Evolutionary conservation across 2,113 vertebrate genomes (phyloP).

Genomic region (Mesocricetus auratus): DNA sequence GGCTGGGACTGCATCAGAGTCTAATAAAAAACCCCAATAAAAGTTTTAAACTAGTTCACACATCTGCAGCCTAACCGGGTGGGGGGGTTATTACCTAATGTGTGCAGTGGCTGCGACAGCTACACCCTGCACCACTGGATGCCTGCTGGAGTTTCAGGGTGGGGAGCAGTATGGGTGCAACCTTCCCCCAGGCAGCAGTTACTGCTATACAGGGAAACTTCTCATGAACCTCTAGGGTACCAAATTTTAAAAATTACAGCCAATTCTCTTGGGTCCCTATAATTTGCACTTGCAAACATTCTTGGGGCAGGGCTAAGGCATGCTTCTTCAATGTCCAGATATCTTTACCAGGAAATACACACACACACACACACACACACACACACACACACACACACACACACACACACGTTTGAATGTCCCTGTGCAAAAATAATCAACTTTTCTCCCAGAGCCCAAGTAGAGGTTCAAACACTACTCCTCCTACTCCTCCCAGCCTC

Average conservation of each 20-base stretch:
- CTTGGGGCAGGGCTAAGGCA: conserved; percentile 67
- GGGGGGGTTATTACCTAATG: conserved; percentile 86
- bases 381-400: too few relatives aligned
- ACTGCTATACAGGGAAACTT: conserved; percentile 76
- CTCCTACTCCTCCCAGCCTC: conserved; percentile 4
- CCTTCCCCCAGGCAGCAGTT: conserved; percentile 67
- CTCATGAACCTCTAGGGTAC: conserved; percentile 65
- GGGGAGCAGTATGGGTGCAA: background rate
- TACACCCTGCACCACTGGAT: conserved; percentile 61
- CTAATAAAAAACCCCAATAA: conserved; percentile 89
- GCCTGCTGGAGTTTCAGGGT: conserved; percentile 18
- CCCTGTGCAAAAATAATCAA: conserved; percentile 80
- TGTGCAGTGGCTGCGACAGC: conserved; percentile 58
- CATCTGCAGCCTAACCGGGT: conserved; percentile 86
- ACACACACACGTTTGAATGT: conserved; percentile 70
- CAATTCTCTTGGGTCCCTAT: conserved; percentile 76
- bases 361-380: too few relatives aligned
- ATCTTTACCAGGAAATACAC: conserved; percentile 51
- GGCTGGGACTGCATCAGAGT: conserved; percentile 83
- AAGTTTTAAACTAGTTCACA: conserved; percentile 90
- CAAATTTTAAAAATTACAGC: conserved; percentile 65
- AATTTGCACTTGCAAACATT: conserved; percentile 75
- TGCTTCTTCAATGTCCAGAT: conserved; percentile 11
- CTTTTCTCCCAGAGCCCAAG: background rate
- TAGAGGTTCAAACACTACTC: conserved; percentile 52